phyloP scores from a whole-genome alignment of 2,797 vertebrate genomes.

The Acrossocheilus fasciatus region DNA sequence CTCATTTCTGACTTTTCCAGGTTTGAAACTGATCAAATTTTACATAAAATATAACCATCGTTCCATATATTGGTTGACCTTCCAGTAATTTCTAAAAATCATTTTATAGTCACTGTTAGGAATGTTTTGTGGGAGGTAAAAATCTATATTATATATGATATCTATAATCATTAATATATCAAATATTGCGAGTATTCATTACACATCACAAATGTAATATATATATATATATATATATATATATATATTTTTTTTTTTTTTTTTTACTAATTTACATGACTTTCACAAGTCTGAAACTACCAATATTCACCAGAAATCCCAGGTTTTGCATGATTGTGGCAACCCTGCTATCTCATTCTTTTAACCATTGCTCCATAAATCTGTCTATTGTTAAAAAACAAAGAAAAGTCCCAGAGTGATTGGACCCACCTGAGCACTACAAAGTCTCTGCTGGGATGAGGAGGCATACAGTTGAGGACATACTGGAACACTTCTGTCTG shows the following conservation, averaged over 20 bases:
- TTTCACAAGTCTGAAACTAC: not conserved
- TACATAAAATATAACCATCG: not conserved
- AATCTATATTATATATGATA: not conserved
- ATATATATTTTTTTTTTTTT: no score
- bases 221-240: no score
- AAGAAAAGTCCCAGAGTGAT: no score
- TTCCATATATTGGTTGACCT: not conserved
- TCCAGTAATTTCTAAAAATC: not conserved
- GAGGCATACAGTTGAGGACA: constrained; percentile 93
- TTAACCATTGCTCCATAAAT: not conserved
- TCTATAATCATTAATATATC: not conserved
- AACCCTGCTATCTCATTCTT: not conserved
- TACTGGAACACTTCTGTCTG: constrained; percentile 96
- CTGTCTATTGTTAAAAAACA: not conserved
- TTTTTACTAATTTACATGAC: not conserved
- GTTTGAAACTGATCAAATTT: not conserved
- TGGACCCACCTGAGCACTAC: constrained; percentile 89
- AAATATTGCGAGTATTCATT: not conserved
- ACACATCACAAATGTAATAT: not conserved
- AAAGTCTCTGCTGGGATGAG: constrained; percentile 93
- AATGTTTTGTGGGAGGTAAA: not conserved
- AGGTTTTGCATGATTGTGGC: not conserved
- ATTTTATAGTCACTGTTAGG: not conserved
- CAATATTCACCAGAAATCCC: not conserved
- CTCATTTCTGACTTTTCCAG: not conserved